These are phyloP conservation scores for Willisornis vidua DNA, from an alignment of 2,113 vertebrate genomes.

Conservation along the genomic window DNA sequence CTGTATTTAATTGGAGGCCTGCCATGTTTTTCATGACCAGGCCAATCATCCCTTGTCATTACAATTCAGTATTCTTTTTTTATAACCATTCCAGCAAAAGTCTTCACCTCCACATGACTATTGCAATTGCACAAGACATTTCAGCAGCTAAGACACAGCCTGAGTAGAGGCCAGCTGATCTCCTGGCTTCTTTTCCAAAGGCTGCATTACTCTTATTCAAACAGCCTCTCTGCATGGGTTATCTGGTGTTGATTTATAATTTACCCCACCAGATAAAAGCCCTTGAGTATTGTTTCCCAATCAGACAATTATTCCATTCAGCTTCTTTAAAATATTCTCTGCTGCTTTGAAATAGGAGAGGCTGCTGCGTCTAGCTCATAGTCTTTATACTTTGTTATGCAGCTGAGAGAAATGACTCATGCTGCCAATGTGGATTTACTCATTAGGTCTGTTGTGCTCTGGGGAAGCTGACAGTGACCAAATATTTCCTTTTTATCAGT, in stretches of 20 bases:
- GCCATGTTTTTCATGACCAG: background rate
- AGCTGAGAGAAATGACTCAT: constrained; percentile 72
- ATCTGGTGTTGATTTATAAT: background rate
- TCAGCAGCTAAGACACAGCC: background rate
- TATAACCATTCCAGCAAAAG: background rate
- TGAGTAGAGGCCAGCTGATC: background rate
- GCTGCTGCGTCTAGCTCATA: background rate
- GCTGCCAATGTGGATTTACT: constrained; percentile 65
- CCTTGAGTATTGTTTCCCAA: background rate
- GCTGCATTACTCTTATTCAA: background rate
- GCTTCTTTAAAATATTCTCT: constrained; percentile 21
- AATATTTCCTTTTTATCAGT: constrained; percentile 73
- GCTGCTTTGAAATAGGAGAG: constrained; percentile 45
- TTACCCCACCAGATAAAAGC: background rate
- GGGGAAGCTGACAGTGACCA: constrained; percentile 64
- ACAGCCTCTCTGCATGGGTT: background rate
- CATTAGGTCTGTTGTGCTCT: constrained; percentile 61
- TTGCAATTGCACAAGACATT: background rate
- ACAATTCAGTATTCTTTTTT: background rate
- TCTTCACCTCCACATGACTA: background rate
- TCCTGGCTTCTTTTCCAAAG: background rate
- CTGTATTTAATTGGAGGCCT: background rate
- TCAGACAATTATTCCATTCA: constrained; percentile 12
- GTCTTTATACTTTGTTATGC: constrained; percentile 27
- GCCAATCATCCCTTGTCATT: background rate